Evolutionary conservation across 1,140 invertebrate species (phyloP).

Genomic region (Brachionus angularis): DNA sequence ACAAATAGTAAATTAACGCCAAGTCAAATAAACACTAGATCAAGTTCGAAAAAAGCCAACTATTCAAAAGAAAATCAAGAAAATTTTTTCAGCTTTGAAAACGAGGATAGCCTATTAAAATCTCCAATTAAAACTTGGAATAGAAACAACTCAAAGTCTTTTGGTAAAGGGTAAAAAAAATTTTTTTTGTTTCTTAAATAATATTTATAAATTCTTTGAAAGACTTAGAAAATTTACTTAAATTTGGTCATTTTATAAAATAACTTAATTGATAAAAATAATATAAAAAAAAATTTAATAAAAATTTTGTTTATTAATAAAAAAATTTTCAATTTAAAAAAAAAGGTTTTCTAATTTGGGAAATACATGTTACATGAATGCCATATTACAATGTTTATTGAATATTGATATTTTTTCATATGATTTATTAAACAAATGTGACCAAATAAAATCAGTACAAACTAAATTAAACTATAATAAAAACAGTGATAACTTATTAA

Average conservation of each 20-base stretch:
- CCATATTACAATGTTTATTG: slow-evolving; percentile 55
- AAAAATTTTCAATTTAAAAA: background rate
- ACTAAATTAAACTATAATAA: background rate
- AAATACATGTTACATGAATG: slow-evolving; percentile 59
- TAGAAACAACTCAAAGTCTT: slow-evolving; percentile 35
- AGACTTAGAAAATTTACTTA: too few relatives aligned
- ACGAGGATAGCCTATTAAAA: slow-evolving; percentile 16
- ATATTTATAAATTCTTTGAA: too few relatives aligned
- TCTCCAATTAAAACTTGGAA: slow-evolving; percentile 40
- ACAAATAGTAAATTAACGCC: background rate
- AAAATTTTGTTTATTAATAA: background rate
- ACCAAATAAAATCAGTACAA: slow-evolving; percentile 4
- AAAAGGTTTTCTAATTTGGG: slow-evolving; percentile 57
- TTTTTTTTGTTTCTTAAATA: too few relatives aligned
- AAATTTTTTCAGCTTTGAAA: background rate
- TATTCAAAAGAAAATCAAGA: slow-evolving; percentile 37
- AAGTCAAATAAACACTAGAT: too few relatives aligned
- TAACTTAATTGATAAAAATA: too few relatives aligned
- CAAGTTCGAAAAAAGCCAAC: too few relatives aligned
- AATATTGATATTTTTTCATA: slow-evolving; percentile 51
- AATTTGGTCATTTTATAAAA: too few relatives aligned
- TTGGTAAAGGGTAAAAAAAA: slow-evolving; percentile 16
- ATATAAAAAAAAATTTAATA: background rate
- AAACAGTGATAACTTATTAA: slow-evolving; percentile 1
- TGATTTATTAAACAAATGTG: slow-evolving; percentile 46